Percentiles rank a stretch among this genome's conserved stretches.
Conservation (phyloP, 2,113 vertebrate genomes). For the Oreochromis aureus region DNA sequence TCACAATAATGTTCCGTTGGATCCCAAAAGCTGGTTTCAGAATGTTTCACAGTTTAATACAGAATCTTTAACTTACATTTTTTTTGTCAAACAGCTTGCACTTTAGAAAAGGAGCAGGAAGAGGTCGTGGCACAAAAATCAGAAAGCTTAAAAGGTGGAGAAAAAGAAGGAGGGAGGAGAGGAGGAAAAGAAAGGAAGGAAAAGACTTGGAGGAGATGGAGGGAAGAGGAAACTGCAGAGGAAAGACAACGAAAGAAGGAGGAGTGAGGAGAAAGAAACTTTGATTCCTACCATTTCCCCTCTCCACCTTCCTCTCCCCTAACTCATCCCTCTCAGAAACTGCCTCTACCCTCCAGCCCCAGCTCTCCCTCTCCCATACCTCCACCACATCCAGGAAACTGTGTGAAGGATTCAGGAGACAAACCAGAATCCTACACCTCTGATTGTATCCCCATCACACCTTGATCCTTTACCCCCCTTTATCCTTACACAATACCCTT, state of each 20-base stretch:
- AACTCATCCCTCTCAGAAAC: background rate
- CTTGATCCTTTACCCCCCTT: background rate
- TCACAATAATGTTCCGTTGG: fast-evolving
- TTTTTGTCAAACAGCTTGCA: background rate
- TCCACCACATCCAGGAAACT: background rate
- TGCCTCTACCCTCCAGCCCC: background rate
- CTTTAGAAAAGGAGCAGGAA: background rate
- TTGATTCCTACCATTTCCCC: background rate
- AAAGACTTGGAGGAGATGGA: background rate
- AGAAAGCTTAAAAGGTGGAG: too few species aligned
- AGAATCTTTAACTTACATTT: background rate
- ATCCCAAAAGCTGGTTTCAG: background rate
- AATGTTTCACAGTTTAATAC: background rate
- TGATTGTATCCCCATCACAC: background rate
- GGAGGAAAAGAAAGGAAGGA: fast-evolving
- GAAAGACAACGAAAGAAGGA: background rate
- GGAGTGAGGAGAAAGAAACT: fast-evolving
- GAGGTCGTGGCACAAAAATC: too few species aligned
- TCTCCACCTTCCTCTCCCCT: background rate
- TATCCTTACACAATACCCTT: background rate
- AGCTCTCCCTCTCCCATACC: background rate
- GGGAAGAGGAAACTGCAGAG: background rate
- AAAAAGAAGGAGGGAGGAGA: background rate
- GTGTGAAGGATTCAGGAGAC: background rate
- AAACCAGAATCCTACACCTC: background rate